Evolutionary conservation across 1,140 invertebrate genomes (phyloP), one percentile per base, ranked within the genome.

Genomic region (Rhopalosiphum maidis): DNA sequence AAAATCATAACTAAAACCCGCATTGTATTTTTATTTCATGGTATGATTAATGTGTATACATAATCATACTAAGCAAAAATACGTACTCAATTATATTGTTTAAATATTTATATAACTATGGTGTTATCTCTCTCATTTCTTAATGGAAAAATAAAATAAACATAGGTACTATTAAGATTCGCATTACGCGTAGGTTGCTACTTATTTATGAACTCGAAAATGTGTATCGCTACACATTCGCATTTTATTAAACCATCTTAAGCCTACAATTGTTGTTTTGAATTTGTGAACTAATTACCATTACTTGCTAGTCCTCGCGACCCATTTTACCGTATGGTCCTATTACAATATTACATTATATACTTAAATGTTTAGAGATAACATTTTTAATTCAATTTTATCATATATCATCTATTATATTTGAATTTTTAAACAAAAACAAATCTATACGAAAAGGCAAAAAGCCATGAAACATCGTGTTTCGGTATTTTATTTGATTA

Each of bases 131-230:
- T 18, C 30, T 77, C 30, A n/a, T 77, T 77, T n/a, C 60, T n/a
- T n/a, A 77, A 77, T 77, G 60, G 60, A 77, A 77, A 77, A 77
- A 77, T 77, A n/a, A 77, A 77, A 77, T 77, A 77, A n/a, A 77
- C 60, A 77, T n/a, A 41, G 41, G 41, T 41, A 77, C 60, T 77
- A 35, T 77, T 77, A 77, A 77, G 60, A 77, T 77, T n/a, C 15
- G 4, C 4, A n/a, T 77, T 77, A 77, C n/a, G n/a, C 30, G n/a
- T 77, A n/a, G n/a, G 60, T 77, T 5, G 60, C 30, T 77, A n/a
- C n/a, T n/a, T 77, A 77, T 77, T 77, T 77, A 77, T 77, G 60
- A 35, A n/a, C 11, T 77, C 6, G 30, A 5, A 77, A 77, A 77
- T 77, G 30, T n/a, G 60, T 77, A 77, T 77, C 3, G 18, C 60